These are phyloP conservation scores for Nycticorax nycticorax DNA, from an alignment of 2,113 vertebrate species.

Conservation along the genomic window DNA sequence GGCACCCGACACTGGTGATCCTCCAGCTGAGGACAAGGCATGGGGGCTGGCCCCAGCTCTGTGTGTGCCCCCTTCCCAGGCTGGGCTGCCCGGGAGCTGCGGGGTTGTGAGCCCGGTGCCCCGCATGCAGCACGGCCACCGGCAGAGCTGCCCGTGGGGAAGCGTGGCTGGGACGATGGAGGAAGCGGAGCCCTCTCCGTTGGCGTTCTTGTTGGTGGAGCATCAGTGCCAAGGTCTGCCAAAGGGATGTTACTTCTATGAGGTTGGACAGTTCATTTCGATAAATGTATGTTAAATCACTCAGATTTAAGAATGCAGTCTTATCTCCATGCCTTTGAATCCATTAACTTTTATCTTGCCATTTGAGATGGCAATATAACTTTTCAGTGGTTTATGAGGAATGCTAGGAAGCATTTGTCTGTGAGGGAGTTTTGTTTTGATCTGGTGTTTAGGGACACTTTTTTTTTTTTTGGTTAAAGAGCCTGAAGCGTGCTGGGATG, in stretches of 20 bases:
- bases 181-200: neutral
- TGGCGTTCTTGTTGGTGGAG: neutral
- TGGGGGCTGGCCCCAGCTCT: fast-evolving
- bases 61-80: neutral
- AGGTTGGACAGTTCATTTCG: neutral
- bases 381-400: neutral
- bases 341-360: conserved; percentile 4
- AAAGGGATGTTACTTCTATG: neutral
- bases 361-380: neutral
- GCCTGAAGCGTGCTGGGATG: neutral
- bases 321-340: neutral
- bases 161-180: neutral
- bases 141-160: neutral
- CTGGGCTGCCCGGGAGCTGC: neutral
- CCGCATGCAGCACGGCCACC: neutral
- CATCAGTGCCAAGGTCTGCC: neutral
- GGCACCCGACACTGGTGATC: fast-evolving
- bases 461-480: neutral
- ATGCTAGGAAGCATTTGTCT: neutral
- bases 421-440: neutral
- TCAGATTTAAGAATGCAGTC: neutral
- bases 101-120: neutral
- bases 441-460: neutral
- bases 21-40: neutral
- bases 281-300: neutral